A percentile compares a stretch with the other conserved stretches of the same genome.
These are phyloP conservation scores for Isichthys henryi DNA, from an alignment of 2,113 vertebrate species.

Conservation along the genomic window DNA sequence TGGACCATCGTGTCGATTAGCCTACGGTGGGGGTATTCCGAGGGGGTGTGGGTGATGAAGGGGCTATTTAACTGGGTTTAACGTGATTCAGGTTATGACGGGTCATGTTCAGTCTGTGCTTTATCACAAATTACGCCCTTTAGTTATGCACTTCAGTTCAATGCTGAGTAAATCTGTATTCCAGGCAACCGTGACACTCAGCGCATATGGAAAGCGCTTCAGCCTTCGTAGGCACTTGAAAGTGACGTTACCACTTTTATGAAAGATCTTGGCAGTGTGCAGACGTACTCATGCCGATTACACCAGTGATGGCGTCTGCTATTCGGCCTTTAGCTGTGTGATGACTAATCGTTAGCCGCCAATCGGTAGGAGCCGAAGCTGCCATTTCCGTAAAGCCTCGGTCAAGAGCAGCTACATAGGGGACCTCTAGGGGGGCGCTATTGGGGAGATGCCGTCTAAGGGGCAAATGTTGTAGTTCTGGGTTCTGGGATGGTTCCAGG, in stretches of 20 bases:
- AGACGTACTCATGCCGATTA: neutral
- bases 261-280: neutral
- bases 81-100: neutral
- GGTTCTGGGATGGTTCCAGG: neutral
- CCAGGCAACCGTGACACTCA: neutral
- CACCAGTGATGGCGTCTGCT: neutral
- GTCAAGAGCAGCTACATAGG: slow-evolving; percentile 23
- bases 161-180: neutral
- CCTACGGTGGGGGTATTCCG: neutral
- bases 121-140: neutral
- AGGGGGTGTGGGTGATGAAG: neutral
- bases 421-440: slow-evolving; percentile 27
- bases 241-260: neutral
- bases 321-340: neutral
- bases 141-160: neutral
- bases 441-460: slow-evolving; percentile 27
- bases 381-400: neutral
- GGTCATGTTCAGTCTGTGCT: neutral
- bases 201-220: neutral
- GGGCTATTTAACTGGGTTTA: neutral
- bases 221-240: neutral
- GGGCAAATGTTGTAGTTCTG: slow-evolving; percentile 13
- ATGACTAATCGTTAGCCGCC: neutral
- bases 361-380: neutral
- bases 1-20: neutral